Conservation (phyloP, 1,140 invertebrate species). For the Pseudomyrmex pallidus region DNA sequence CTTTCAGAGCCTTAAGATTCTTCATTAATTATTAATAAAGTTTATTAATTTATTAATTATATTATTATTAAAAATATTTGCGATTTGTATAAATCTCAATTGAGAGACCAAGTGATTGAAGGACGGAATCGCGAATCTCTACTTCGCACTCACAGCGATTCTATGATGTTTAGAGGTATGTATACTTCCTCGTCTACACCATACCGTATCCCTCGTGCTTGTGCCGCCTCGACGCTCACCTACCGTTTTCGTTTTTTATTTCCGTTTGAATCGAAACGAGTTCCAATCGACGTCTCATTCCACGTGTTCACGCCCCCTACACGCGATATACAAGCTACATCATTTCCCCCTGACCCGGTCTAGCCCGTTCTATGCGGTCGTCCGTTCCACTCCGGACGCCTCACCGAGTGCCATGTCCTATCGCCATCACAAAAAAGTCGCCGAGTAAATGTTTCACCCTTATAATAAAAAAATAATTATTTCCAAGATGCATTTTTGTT, state of each 20-base stretch:
- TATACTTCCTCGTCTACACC: conserved; percentile 42
- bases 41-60: too few species aligned
- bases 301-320: conserved; percentile 56
- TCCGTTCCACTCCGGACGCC: conserved; percentile 32
- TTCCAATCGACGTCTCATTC: conserved; percentile 69
- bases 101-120: neutral
- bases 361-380: conserved; percentile 66
- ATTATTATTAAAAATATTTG: too few species aligned
- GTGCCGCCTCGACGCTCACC: conserved; percentile 45
- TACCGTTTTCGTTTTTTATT: conserved; percentile 53
- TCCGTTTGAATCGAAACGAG: conserved; percentile 65
- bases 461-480: neutral
- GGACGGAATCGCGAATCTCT: neutral
- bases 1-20: too few species aligned
- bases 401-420: neutral
- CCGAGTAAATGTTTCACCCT: conserved; percentile 40
- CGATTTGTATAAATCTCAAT: neutral
- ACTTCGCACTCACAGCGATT: conserved; percentile 24
- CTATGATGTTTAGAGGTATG: neutral
- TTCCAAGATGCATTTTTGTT: too few species aligned
- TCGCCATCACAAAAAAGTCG: neutral
- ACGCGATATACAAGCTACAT: conserved; percentile 65
- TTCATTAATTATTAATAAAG: too few species aligned
- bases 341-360: conserved; percentile 67
- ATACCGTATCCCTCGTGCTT: conserved; percentile 37